Conservation (phyloP, 2,113 vertebrate species). For the Myiozetetes cayanensis region DNA sequence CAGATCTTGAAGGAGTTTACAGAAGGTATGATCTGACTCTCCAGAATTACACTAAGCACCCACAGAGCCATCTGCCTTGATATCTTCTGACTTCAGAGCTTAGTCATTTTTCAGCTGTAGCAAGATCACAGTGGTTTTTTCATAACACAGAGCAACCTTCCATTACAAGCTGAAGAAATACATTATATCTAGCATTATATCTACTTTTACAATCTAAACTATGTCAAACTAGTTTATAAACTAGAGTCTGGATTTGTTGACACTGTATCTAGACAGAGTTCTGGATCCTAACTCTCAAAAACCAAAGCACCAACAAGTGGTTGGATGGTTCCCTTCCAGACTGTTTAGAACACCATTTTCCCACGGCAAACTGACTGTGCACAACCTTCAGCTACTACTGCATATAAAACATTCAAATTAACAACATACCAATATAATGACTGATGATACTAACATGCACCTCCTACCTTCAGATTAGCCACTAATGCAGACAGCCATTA, state of each 20-base stretch:
- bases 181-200: fast-evolving
- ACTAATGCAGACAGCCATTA: not conserved
- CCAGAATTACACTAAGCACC: not conserved
- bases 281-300: not conserved
- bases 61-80: not conserved
- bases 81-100: not conserved
- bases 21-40: not conserved
- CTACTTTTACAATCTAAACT: not conserved
- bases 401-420: not conserved
- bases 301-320: not conserved
- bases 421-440: not conserved
- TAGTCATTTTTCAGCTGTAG: not conserved
- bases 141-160: not conserved
- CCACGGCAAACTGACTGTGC: not conserved
- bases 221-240: not conserved
- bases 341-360: not conserved
- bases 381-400: not conserved
- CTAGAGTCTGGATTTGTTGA: not conserved
- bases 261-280: not conserved
- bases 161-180: not conserved
- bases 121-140: not conserved
- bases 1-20: not conserved
- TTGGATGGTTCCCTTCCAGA: not conserved
- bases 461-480: not conserved
- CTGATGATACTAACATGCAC: not conserved